Base-by-base conservation (phyloP, 1,140 invertebrate species). In the Drosophila serrata region DNA sequence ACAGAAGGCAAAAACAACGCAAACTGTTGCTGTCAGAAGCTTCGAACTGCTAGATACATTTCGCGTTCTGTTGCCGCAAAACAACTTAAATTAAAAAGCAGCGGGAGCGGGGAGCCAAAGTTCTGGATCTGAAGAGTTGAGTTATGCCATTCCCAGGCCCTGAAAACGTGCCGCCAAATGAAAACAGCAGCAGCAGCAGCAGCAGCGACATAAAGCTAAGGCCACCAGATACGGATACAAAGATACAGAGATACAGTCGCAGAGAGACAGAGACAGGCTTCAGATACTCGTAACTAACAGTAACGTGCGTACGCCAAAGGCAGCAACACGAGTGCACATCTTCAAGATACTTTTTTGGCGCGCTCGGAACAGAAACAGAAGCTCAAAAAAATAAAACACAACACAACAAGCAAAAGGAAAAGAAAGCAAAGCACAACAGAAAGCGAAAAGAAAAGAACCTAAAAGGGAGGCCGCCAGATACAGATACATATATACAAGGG, bases 61-160 rank as follows among this genome's bases (percentile, higher is more conserved):
- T 53, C 59, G 75, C 84, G 72, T 76, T 79, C 79, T 59, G n/a
- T n/a, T n/a, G 63, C 75, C 67, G 72, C 75, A n/a, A n/a, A n/a
- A n/a, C 74, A 90, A 90, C 81, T 86, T 90, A 90, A 90, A 90
- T 90, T 90, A 86, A 90, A 90, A 90, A 90, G 86, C 86, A 69
- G 74, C 80, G 59, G 56, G 37, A 61, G 57, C 40, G 24, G 19
- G 19, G 13, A 24, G 51, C 51, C 33, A 55, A 45, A 60, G 56
- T 49, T 77, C 68, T 33, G 46, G n/a, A 15, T 57, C 51, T 77
- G 80, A 79, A 82, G 82, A 86, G 81, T 67, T 67, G 64, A 35
- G 59, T 81, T 81, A 65, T 81, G 67, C 64, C 57, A 60, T 67
- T 45, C 39, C 53, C 73, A 67, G 76, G 22, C 45, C 33, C 48